Conservation (phyloP, 2,113 vertebrate genomes). For the Condylura cristata region DNA sequence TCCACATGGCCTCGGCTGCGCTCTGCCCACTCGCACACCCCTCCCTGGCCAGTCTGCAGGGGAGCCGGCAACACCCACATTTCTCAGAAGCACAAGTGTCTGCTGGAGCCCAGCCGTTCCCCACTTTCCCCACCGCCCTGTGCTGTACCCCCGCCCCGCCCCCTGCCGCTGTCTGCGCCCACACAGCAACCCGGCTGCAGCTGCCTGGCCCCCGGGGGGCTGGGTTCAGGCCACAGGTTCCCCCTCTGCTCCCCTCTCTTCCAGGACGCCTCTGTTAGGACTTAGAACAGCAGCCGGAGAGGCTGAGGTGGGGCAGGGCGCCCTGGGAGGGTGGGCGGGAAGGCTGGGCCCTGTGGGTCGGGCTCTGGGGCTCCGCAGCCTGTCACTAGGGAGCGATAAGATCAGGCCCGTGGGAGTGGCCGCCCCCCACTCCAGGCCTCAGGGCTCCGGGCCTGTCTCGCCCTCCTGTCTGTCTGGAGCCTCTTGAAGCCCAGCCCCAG, state of each 20-base stretch:
- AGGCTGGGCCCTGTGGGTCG: accelerated
- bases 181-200: background rate
- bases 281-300: background rate
- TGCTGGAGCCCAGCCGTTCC: background rate
- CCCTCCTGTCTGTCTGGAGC: background rate
- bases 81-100: background rate
- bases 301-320: background rate
- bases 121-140: no score
- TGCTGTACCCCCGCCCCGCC: accelerated
- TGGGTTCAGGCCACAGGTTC: background rate
- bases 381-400: background rate
- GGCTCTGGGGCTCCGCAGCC: background rate
- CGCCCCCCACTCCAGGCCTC: background rate
- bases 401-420: background rate
- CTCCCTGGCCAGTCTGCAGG: background rate
- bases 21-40: background rate
- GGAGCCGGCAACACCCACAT: no score
- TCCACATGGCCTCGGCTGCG: accelerated
- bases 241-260: background rate
- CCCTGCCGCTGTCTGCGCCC: background rate
- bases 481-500: background rate
- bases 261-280: background rate
- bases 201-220: background rate
- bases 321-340: no score
- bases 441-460: background rate